phyloP scores from a whole-genome alignment of 1,140 invertebrate species.

The Drosophila yakuba region DNA sequence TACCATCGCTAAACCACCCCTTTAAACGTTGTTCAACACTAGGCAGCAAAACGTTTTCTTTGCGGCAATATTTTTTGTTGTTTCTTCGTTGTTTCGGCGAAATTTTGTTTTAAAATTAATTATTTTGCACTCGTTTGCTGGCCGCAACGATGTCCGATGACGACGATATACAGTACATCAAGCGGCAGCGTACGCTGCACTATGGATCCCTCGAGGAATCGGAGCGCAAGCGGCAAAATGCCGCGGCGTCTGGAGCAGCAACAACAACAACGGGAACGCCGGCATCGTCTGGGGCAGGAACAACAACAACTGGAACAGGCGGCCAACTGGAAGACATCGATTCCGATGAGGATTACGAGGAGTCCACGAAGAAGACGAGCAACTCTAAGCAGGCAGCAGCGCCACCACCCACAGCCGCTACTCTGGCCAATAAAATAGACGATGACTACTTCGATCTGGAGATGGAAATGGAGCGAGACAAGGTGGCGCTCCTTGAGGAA shows the following conservation, averaged over 20 bases:
- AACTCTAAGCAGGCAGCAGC: slow-evolving; percentile 66
- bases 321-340: slow-evolving; percentile 82
- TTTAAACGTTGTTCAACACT: slow-evolving; percentile 15
- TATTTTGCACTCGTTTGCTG: slow-evolving; percentile 39
- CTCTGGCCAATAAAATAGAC: slow-evolving; percentile 77
- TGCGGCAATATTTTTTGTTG: slow-evolving; percentile 63
- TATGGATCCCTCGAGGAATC: slow-evolving; percentile 95
- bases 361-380: slow-evolving; percentile 71
- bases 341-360: slow-evolving; percentile 86
- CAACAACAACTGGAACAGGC: slow-evolving; percentile 35
- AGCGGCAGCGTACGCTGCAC: slow-evolving; percentile 91
- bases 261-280: slow-evolving; percentile 32
- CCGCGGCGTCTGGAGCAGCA: slow-evolving; percentile 77
- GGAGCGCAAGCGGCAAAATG: slow-evolving; percentile 87
- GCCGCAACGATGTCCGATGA: slow-evolving; percentile 93
- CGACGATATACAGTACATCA: slow-evolving; percentile 91
- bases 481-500: slow-evolving; percentile 95
- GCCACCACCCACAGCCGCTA: slow-evolving; percentile 84
- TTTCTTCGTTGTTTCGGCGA: slow-evolving; percentile 73
- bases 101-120: slow-evolving; percentile 81
- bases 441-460: slow-evolving; percentile 97
- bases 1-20: slow-evolving; percentile 15
- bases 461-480: slow-evolving; percentile 93
- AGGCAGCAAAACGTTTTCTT: slow-evolving; percentile 65
- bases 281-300: slow-evolving; percentile 23